phyloP scores from a whole-genome alignment of 2,888 invertebrate genomes.

The Cheilosia grossa region DNA sequence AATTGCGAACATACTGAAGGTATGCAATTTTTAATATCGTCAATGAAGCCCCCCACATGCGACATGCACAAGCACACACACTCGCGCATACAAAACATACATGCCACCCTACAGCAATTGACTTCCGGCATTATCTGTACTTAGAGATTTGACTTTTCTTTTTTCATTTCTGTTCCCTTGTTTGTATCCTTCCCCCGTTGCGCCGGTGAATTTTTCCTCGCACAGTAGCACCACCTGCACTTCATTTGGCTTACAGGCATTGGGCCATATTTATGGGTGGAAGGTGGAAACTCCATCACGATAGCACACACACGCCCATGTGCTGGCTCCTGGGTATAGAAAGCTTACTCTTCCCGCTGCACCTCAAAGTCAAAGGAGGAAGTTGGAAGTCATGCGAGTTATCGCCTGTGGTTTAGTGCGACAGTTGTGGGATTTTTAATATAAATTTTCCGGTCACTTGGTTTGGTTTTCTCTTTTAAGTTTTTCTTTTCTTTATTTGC shows the following conservation, averaged over 20 bases:
- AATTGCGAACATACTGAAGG: slow-evolving; percentile 26
- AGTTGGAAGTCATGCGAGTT: slow-evolving; percentile 70
- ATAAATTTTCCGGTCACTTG: slow-evolving; percentile 75
- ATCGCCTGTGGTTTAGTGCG: slow-evolving; percentile 74
- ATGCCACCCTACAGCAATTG: slow-evolving; percentile 63
- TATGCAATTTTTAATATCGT: slow-evolving; percentile 1
- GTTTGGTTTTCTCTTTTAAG: slow-evolving; percentile 50
- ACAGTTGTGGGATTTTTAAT: slow-evolving; percentile 75
- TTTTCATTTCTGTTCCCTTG: slow-evolving; percentile 20
- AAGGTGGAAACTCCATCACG: slow-evolving; percentile 7
- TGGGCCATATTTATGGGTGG: slow-evolving; percentile 34
- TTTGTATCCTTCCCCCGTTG: slow-evolving; percentile 45
- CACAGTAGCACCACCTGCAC: slow-evolving; percentile 51
- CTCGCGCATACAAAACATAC: background rate
- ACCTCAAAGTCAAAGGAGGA: slow-evolving; percentile 62
- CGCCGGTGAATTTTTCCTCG: slow-evolving; percentile 44
- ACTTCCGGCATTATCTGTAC: slow-evolving; percentile 75
- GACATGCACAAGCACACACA: background rate
- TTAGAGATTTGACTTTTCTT: slow-evolving; percentile 63
- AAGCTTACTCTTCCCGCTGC: slow-evolving; percentile 5
- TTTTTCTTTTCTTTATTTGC: slow-evolving; percentile 37
- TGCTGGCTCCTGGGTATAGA: slow-evolving; percentile 31
- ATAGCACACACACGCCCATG: background rate
- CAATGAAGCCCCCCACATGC: slow-evolving; percentile 27
- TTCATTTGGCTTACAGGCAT: slow-evolving; percentile 30